A percentile compares a stretch with the other conserved stretches of the same genome.
phyloP scores from a whole-genome alignment of 2,797 vertebrate genomes.

The Chromobotia macracanthus region DNA sequence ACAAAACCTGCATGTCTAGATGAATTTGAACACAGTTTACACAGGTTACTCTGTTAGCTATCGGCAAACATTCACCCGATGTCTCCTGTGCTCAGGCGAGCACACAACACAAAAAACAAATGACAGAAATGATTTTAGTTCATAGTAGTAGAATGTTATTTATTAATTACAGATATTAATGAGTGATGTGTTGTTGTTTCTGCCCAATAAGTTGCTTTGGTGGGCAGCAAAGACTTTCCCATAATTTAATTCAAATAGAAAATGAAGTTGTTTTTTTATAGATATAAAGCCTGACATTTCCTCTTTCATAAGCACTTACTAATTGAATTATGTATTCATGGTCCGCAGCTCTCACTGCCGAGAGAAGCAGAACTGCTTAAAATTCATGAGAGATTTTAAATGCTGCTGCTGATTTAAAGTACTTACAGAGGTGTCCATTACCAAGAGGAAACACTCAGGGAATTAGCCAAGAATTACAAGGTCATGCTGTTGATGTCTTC shows the following conservation, averaged over 20 bases:
- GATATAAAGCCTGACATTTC: constrained; percentile 19
- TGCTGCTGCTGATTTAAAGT: constrained; percentile 39
- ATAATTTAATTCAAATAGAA: constrained; percentile 5
- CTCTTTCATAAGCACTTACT: constrained; percentile 6
- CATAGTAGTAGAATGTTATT: background rate
- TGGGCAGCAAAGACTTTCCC: background rate
- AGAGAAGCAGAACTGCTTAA: constrained; percentile 49
- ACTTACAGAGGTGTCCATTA: constrained; percentile 31
- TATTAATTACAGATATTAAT: background rate
- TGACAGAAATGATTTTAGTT: too few species aligned
- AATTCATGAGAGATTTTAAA: constrained; percentile 45
- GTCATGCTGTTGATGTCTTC: constrained; percentile 15
- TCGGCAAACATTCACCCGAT: background rate
- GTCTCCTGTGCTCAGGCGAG: constrained; percentile 7
- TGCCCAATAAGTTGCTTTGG: background rate
- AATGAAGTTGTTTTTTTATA: constrained; percentile 7
- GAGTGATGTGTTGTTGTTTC: background rate
- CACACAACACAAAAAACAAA: background rate
- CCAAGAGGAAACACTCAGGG: constrained; percentile 30
- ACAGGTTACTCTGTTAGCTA: background rate
- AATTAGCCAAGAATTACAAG: constrained; percentile 46
- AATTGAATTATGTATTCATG: constrained; percentile 44
- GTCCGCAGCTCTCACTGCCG: constrained; percentile 19
- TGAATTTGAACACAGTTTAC: background rate
- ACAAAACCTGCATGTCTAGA: background rate